A percentile compares a stretch with the other conserved stretches of the same genome.
These are phyloP conservation scores for Drymodes brunneopygia DNA, from an alignment of 2,113 vertebrate genomes.

Conservation along the genomic window DNA sequence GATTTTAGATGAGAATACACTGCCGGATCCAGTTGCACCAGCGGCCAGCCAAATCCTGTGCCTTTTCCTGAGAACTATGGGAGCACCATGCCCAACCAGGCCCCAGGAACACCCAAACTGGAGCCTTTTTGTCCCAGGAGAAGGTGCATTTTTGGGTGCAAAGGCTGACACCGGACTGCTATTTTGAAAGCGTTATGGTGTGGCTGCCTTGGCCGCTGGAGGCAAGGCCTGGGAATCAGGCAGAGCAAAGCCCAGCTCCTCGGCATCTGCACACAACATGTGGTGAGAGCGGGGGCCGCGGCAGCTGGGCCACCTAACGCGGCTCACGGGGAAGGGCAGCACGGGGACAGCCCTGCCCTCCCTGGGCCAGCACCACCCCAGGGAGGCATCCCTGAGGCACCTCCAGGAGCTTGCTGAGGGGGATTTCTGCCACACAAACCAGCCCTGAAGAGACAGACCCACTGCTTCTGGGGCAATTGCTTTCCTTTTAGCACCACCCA, in stretches of 20 bases:
- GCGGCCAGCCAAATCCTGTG: neutral
- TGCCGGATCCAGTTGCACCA: neutral
- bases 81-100: neutral
- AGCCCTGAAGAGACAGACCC: neutral
- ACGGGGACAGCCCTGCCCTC: neutral
- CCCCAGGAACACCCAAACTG: neutral
- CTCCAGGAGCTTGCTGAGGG: neutral
- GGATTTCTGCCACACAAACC: neutral
- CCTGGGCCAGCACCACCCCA: accelerated
- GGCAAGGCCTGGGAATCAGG: neutral
- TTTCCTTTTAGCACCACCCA: neutral
- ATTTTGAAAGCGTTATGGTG: neutral
- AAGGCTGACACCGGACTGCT: neutral
- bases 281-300: neutral
- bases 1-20: neutral
- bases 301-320: neutral
- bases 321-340: neutral
- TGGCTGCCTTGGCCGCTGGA: slow-evolving; percentile 46
- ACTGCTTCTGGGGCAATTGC: accelerated
- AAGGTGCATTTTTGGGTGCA: neutral
- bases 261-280: slow-evolving; percentile 11
- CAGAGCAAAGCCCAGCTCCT: neutral
- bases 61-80: neutral
- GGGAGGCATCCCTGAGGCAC: accelerated
- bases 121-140: neutral